phyloP scores from a whole-genome alignment of 2,113 vertebrate species.

The Ellobius talpinus region DNA sequence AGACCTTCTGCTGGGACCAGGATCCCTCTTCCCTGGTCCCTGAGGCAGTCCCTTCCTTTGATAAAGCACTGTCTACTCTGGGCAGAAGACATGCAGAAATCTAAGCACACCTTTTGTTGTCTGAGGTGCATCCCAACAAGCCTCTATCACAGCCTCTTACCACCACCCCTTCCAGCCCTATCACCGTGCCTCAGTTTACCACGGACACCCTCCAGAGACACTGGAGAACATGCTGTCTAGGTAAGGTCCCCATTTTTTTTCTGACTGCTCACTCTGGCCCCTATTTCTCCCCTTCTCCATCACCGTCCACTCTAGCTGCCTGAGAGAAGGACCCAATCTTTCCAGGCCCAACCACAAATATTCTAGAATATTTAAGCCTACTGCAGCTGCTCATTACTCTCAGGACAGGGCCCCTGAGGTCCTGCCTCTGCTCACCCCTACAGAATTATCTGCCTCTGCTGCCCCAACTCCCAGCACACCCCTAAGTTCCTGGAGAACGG shows the following conservation, averaged over 20 bases:
- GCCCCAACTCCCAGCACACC: background rate
- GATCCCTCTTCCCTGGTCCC: background rate
- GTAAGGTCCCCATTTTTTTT: background rate
- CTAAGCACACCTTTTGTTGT: rapidly evolving
- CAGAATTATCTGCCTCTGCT: background rate
- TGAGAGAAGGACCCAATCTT: background rate
- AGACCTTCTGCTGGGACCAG: too few relatives aligned
- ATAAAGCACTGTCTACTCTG: background rate
- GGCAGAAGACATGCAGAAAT: background rate
- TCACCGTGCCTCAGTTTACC: background rate
- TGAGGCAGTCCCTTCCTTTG: background rate
- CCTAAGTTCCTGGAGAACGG: background rate
- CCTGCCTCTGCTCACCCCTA: background rate
- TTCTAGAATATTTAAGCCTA: background rate
- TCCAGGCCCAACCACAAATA: too few relatives aligned
- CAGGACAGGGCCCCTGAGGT: background rate
- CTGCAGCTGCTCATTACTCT: background rate
- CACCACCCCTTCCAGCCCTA: background rate
- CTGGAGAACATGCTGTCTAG: background rate
- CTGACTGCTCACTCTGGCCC: background rate
- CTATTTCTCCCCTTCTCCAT: background rate
- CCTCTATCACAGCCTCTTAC: background rate
- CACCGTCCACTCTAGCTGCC: background rate
- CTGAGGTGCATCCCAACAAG: background rate
- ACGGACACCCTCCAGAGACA: background rate